These are phyloP conservation scores for Pterophyllum scalare DNA, from an alignment of 2,113 vertebrate genomes.

Conservation along the genomic window DNA sequence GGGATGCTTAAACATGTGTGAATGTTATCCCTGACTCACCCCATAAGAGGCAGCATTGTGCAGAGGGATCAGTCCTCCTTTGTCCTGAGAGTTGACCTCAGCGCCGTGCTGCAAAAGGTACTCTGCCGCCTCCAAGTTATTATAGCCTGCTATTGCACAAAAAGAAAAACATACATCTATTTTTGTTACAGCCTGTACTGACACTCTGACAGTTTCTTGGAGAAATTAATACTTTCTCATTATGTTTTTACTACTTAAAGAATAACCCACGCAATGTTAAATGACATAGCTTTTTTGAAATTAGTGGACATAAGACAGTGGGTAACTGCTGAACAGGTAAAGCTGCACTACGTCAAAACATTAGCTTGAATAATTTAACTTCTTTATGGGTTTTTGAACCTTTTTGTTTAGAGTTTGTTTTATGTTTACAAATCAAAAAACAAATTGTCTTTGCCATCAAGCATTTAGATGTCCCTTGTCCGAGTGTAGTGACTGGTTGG, in stretches of 20 bases:
- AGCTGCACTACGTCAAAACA: no score
- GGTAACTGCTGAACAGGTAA: no score
- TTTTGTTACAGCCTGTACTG: neutral
- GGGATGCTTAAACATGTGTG: neutral
- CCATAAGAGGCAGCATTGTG: conserved; percentile 94
- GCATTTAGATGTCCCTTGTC: neutral
- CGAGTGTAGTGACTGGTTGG: neutral
- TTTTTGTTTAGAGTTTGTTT: no score
- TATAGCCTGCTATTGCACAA: conserved; percentile 86
- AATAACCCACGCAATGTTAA: no score
- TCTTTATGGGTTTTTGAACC: no score
- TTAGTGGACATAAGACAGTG: no score
- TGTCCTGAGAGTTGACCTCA: conserved; percentile 92
- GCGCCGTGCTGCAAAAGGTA: conserved; percentile 92
- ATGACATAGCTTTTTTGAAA: no score
- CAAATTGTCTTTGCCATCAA: neutral
- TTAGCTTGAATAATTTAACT: no score
- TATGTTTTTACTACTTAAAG: no score
- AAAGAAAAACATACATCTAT: neutral
- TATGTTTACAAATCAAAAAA: no score
- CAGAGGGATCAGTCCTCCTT: conserved; percentile 92
- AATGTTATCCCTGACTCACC: conserved; percentile 73
- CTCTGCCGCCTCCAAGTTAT: conserved; percentile 94
- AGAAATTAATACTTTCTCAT: neutral
- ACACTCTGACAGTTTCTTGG: neutral